Conservation (phyloP, 2,888 invertebrate genomes). For the Palloptera scutellata region DNA sequence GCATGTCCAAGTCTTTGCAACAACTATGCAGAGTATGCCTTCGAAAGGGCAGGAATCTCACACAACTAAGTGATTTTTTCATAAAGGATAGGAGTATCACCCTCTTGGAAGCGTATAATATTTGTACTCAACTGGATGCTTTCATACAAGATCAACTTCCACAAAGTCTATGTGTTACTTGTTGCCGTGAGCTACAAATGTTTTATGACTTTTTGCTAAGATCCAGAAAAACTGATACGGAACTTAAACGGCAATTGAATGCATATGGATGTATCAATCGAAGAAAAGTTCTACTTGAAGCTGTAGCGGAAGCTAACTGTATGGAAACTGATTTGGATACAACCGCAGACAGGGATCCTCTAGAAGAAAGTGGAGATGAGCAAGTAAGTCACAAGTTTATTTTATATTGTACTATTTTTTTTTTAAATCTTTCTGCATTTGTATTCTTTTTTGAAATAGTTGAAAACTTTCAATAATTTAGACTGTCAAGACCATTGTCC, state of each 20-base stretch:
- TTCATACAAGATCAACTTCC: slow-evolving; percentile 40
- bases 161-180: slow-evolving; percentile 41
- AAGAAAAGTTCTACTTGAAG: not conserved
- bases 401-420: slow-evolving; percentile 6
- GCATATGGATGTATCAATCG: not conserved
- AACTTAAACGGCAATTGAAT: slow-evolving; percentile 1
- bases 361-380: slow-evolving; percentile 44
- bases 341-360: slow-evolving; percentile 42
- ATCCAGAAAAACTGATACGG: slow-evolving; percentile 34
- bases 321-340: not conserved
- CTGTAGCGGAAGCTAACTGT: not conserved
- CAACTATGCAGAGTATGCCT: slow-evolving; percentile 16
- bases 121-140: slow-evolving; percentile 45
- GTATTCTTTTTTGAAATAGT: slow-evolving; percentile 28
- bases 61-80: slow-evolving; percentile 1
- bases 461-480: slow-evolving; percentile 13
- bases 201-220: slow-evolving; percentile 41
- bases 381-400: slow-evolving; percentile 25
- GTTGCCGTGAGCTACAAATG: slow-evolving; percentile 42
- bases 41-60: slow-evolving; percentile 10
- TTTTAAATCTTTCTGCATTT: slow-evolving; percentile 8
- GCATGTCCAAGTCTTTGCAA: slow-evolving; percentile 2
- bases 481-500: not conserved
- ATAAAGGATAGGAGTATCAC: slow-evolving; percentile 21
- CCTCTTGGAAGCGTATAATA: slow-evolving; percentile 41